phyloP scores from a whole-genome alignment of 37 sponge, comb jelly and placozoan species.

The Haliclona indistincta region DNA sequence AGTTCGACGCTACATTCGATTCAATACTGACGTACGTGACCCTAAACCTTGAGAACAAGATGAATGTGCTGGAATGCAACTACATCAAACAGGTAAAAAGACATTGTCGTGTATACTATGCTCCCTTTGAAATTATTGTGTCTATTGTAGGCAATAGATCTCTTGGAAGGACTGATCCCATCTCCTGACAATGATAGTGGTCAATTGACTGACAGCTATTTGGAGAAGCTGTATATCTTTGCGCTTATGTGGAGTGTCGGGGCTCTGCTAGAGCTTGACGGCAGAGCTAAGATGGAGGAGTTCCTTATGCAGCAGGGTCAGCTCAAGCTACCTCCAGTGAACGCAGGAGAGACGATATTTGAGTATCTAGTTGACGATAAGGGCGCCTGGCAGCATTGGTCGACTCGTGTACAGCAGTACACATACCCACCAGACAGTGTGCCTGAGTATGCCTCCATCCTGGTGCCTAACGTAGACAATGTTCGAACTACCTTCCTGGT shows the following conservation, averaged over 20 bases:
- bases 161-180: constrained; percentile 85
- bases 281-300: constrained; percentile 87
- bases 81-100: constrained; percentile 84
- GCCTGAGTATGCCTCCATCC: constrained; percentile 93
- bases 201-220: constrained; percentile 17
- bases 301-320: constrained; percentile 60
- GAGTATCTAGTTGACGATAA: constrained; percentile 88
- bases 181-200: constrained; percentile 41
- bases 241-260: constrained; percentile 99
- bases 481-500: constrained; percentile 95
- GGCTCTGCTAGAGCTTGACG: constrained; percentile 89
- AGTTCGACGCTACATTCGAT: constrained; percentile 85
- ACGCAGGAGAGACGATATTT: constrained; percentile 92
- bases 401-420: constrained; percentile 73
- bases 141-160: constrained; percentile 68
- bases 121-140: not conserved
- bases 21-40: constrained; percentile 64
- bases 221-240: constrained; percentile 89
- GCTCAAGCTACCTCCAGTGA: constrained; percentile 77
- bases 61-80: constrained; percentile 93
- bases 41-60: constrained; percentile 79
- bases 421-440: constrained; percentile 81
- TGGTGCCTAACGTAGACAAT: constrained; percentile 99
- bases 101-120: not conserved
- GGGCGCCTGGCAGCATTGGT: constrained; percentile 91